A percentile compares a stretch with the other conserved stretches of the same genome.
Evolutionary conservation across 2,113 vertebrate species (phyloP).

Genomic region (Aptenodytes forsteri): DNA sequence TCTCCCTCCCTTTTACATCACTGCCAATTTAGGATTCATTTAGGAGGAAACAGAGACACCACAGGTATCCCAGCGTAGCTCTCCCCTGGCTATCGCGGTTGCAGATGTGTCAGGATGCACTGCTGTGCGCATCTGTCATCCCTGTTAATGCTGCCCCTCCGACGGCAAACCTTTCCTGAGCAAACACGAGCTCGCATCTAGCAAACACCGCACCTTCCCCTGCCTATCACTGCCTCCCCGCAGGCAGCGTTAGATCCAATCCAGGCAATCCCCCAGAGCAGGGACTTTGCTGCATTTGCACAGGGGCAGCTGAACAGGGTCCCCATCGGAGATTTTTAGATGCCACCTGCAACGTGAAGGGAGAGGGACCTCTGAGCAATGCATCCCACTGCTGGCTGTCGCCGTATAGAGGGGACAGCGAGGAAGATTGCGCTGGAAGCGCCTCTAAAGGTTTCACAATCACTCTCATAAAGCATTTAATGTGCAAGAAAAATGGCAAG

Average conservation of each 20-base stretch:
- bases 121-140: background rate
- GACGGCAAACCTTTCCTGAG: background rate
- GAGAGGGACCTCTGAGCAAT: accelerated
- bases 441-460: background rate
- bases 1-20: background rate
- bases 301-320: accelerated
- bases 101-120: background rate
- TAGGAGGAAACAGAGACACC: background rate
- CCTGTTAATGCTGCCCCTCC: accelerated
- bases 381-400: background rate
- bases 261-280: accelerated
- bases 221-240: accelerated
- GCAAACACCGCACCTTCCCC: background rate
- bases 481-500: background rate
- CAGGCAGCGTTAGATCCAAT: background rate
- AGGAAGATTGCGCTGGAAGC: background rate
- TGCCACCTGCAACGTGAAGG: background rate
- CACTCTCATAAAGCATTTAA: constrained; percentile 36
- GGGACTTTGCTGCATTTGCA: background rate
- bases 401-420: accelerated
- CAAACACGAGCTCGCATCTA: background rate
- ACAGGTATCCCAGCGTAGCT: background rate
- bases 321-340: background rate
- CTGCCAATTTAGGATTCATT: background rate
- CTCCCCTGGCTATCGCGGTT: background rate